A percentile compares a stretch with the other conserved stretches of the same genome.
Conservation (phyloP, 92 coral and sea anemone species). For the Pocillopora grandis region DNA sequence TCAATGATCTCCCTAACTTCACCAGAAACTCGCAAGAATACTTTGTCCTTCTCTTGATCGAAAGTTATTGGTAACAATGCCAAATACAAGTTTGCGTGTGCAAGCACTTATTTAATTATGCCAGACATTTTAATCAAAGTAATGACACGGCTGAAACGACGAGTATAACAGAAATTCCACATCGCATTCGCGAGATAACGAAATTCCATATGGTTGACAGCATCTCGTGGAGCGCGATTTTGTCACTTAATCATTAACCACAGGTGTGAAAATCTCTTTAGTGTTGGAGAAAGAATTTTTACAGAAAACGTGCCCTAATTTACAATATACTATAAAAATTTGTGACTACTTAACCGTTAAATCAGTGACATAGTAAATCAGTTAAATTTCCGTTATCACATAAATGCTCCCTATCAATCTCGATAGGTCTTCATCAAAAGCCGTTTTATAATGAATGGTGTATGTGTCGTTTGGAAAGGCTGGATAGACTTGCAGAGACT, state of each 20-base stretch:
- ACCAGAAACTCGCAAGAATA: background rate
- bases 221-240: background rate
- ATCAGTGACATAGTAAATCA: background rate
- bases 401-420: background rate
- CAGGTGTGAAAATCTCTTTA: background rate
- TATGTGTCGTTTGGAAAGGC: constrained; percentile 93
- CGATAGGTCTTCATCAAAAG: constrained; percentile 89
- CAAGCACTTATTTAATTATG: constrained; percentile 31
- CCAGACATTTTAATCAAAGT: constrained; percentile 34
- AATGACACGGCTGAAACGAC: background rate
- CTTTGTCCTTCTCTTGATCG: background rate
- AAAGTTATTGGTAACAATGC: constrained; percentile 1
- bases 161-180: constrained; percentile 1
- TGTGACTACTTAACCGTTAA: background rate
- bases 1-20: background rate
- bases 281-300: background rate
- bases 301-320: background rate
- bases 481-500: constrained; percentile 96
- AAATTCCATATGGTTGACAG: constrained; percentile 15
- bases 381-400: background rate
- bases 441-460: constrained; percentile 94
- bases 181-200: background rate
- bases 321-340: background rate
- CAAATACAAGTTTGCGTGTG: constrained; percentile 41
- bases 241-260: background rate